Conservation (phyloP, 2,888 invertebrate genomes). For the Doris montereyensis region DNA sequence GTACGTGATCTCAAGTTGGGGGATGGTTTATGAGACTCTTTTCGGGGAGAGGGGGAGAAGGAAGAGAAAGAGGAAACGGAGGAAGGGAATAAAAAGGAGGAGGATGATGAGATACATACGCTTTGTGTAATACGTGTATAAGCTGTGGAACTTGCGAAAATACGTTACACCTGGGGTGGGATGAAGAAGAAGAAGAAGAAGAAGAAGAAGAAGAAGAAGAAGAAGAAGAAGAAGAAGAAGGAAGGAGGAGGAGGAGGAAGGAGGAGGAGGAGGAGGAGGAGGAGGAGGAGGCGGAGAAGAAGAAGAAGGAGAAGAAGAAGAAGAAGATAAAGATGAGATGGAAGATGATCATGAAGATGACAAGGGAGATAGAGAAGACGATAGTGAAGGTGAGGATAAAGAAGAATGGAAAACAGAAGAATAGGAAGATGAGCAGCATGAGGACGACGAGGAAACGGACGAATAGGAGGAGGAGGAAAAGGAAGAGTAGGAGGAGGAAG, state of each 20-base stretch:
- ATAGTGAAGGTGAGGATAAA: neutral
- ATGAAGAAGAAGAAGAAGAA: slow-evolving; percentile 28
- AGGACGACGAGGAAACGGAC: neutral
- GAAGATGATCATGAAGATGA: slow-evolving; percentile 25
- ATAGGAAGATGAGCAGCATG: neutral
- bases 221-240: slow-evolving; percentile 34
- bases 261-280: slow-evolving; percentile 27
- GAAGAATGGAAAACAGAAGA: neutral
- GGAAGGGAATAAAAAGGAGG: too few relatives aligned
- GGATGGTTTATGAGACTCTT: too few relatives aligned
- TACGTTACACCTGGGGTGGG: too few relatives aligned
- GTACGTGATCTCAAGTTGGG: too few relatives aligned
- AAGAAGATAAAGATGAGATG: slow-evolving; percentile 11
- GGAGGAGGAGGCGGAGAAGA: slow-evolving; percentile 20
- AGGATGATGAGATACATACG: too few relatives aligned
- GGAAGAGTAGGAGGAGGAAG: neutral
- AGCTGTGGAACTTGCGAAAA: too few relatives aligned
- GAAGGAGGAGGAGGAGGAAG: too few relatives aligned
- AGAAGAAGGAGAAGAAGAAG: slow-evolving; percentile 10
- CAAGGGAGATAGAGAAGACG: neutral
- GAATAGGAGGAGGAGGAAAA: neutral
- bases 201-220: slow-evolving; percentile 32
- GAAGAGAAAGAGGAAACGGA: too few relatives aligned
- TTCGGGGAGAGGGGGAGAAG: too few relatives aligned
- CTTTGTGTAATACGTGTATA: too few relatives aligned